Base-by-base conservation (phyloP, 2,797 vertebrate species). In the Psittacula derbiana region DNA sequence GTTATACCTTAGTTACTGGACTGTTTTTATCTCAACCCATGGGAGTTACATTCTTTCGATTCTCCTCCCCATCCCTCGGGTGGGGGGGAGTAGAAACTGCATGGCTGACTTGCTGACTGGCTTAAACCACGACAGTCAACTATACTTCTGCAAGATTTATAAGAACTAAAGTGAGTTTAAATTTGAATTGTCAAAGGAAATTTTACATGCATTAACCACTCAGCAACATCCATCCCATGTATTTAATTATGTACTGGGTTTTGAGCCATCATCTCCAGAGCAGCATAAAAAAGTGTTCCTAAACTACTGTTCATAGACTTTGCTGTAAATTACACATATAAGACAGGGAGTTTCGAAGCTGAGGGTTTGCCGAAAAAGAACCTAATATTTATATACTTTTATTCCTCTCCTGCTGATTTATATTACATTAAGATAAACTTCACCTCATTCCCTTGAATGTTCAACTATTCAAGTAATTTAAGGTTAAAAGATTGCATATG, bases 71-170 rank as follows among this genome's bases (percentile, higher is more conserved):
- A 38, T 38, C 36, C 36, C 36, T 38, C 36, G 36, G 36, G 36
- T 10, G 36, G 36, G 36, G 36, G 36, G 36, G 36, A 38, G 36
- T 38, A 38, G 36, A 38, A 38, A 38, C 36, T 38, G 10, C 10
- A 11, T 10, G 36, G 36, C 36, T 38, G 36, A 38, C 36, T 38
- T 38, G 36, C 36, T 4, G 36, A 38, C 36, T 38, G 36, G 36
- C 36, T 38, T 38, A 38, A 38, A 38, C 36, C 36, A 38, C 36
- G 36, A 38, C 36, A 97, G 96, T 97, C 97, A 98, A 97, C 98
- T 98, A 98, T 97, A 97, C 94, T 97, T 88, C 76, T 98, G 90
- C 89, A 98, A 98, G 96, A 98, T 98, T 98, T 98, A 98, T 98
- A 97, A 97, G 97, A 98, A 98, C 96, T 97, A 98, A 98, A 98